Conservation (phyloP, 2,797 vertebrate genomes). For the Cynopterus sphinx region DNA sequence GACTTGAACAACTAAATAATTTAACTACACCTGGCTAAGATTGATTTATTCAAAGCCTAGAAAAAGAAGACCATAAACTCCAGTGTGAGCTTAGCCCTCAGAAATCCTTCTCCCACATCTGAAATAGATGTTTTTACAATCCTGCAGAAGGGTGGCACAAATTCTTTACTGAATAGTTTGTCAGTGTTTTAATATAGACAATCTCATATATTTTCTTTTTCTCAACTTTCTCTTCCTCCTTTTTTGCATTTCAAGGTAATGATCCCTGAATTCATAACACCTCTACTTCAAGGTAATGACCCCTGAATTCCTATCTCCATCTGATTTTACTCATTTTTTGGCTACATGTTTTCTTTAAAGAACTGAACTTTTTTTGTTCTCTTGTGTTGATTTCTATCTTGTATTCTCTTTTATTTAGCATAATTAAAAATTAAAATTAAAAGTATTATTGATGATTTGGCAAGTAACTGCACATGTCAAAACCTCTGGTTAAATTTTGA, state of each 20-base stretch:
- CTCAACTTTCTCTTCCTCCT: background rate
- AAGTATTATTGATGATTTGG: background rate
- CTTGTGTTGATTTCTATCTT: background rate
- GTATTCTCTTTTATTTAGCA: background rate
- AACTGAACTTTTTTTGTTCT: background rate
- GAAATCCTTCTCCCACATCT: background rate
- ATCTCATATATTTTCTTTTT: background rate
- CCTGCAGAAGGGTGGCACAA: background rate
- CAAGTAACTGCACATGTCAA: background rate
- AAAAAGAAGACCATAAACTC: background rate
- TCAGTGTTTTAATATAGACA: background rate
- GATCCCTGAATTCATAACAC: constrained; percentile 59
- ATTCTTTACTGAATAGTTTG: background rate
- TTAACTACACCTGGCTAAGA: background rate
- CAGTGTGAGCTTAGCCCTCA: background rate
- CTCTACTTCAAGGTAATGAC: constrained; percentile 58
- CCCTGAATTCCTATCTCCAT: constrained; percentile 34
- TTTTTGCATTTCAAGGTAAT: constrained; percentile 43
- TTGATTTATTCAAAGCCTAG: background rate
- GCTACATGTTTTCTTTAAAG: background rate
- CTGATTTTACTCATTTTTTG: constrained; percentile 51
- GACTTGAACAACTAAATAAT: background rate
- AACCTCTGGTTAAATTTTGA: background rate
- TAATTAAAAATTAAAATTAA: constrained; percentile 45
- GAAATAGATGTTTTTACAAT: background rate